Base-by-base conservation (phyloP, 2,888 invertebrate species). In the Hemaris fuciformis region DNA sequence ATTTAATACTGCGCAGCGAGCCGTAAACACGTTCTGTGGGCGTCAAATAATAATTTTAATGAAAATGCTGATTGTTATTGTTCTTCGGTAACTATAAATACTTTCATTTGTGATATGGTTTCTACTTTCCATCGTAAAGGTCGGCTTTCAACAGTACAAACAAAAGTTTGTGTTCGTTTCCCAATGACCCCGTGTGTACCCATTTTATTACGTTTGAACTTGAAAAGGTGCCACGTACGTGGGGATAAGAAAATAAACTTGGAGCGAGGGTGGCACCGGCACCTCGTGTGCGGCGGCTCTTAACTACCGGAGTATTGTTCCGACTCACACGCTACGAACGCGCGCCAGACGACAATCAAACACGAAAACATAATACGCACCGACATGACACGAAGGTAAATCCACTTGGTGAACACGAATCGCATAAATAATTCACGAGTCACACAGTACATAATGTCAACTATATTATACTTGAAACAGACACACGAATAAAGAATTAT, bases 401-500 rank as follows among this genome's bases (percentile, higher is more conserved):
- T 53, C 53, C 53, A 18, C 18, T 53, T 53, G 10, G 80, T 80
- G 75, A 76, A 81, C 76, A 77, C 60, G 67, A 74, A 76, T 77
- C 74, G 27, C 53, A 53, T 53, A 27, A 31, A 53, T 53, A 53
- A 77, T 66, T 64, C 62, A 59, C 27, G 67, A 70, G 75, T 77
- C 77, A 72, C 68, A 70, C 61, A 70, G 64, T 71, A 46, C 27
- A 25, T 25, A 66, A 69, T 71, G 73, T 65, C 70, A 70, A 66
- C 66, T 66, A 67, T 23, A 67, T 75, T 75, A 77, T 53, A 53
- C 62, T 67, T 66, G 66, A 75, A 72, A 75, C 68, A 66, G 70
- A 76, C 71, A 72, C 66, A 73, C 69, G 72, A 79, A 83, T 77
- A 81, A 75, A 83, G 75, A 83, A 80, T 83, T 79, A 86, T 86